These are phyloP conservation scores for Scyliorhinus canicula DNA, from an alignment of 2,797 vertebrate species.

Conservation along the genomic window DNA sequence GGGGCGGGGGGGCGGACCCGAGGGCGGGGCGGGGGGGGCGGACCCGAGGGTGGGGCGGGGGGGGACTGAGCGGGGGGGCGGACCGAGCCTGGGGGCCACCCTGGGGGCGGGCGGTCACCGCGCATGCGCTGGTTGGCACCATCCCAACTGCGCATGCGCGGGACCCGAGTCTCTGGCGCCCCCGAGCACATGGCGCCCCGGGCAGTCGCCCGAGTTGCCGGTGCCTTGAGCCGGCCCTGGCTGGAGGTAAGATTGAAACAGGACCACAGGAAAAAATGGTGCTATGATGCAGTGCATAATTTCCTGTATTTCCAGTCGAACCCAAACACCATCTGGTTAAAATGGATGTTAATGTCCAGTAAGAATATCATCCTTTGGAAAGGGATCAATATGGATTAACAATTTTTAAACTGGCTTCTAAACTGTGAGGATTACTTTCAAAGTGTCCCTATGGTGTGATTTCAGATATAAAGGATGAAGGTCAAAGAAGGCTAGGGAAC, in stretches of 20 bases:
- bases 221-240: no score
- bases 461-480: not conserved
- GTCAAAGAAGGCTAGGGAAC: not conserved
- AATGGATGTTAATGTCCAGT: not conserved
- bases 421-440: not conserved
- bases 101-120: no score
- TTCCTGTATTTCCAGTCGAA: not conserved
- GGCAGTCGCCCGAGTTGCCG: no score
- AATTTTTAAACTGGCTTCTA: not conserved
- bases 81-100: no score
- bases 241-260: not conserved
- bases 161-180: no score
- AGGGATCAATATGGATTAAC: not conserved
- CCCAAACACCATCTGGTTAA: not conserved
- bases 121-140: no score
- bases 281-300: not conserved
- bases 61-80: no score
- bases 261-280: not conserved
- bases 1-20: no score
- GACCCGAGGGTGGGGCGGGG: no score
- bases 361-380: not conserved
- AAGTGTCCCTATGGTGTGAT: not conserved
- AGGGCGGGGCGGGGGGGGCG: no score
- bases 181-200: no score
- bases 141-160: no score